phyloP scores from a whole-genome alignment of 1,140 invertebrate genomes.

The Parasteatoda tepidariorum region DNA sequence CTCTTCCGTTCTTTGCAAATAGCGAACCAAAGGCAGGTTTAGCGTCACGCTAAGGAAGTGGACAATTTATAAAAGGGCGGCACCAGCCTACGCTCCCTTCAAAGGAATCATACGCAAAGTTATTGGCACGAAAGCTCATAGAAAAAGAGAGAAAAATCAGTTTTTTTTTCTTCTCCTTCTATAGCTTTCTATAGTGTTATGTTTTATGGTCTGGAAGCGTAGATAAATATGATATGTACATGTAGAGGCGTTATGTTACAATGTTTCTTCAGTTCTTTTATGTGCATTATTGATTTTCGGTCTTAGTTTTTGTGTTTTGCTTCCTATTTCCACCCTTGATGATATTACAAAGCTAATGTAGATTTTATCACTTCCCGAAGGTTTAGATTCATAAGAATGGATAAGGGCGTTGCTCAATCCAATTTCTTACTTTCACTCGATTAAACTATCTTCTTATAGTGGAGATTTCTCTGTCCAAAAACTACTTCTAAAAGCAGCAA shows the following conservation, averaged over 20 bases:
- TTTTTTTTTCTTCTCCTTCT: not conserved
- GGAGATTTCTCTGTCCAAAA: too few relatives aligned
- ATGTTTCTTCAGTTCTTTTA: not conserved
- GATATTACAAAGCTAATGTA: too few relatives aligned
- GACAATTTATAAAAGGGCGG: constrained; percentile 43
- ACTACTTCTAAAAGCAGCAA: too few relatives aligned
- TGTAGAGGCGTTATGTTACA: not conserved
- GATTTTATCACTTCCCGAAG: too few relatives aligned
- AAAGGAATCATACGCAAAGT: not conserved
- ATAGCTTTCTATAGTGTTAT: not conserved
- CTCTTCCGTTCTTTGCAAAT: constrained; percentile 4
- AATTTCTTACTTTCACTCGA: too few relatives aligned
- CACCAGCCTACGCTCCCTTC: not conserved
- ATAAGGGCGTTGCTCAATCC: too few relatives aligned
- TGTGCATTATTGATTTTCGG: too few relatives aligned
- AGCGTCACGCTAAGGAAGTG: constrained; percentile 39
- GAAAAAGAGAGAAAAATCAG: not conserved
- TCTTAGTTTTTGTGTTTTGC: too few relatives aligned
- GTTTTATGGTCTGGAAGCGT: not conserved
- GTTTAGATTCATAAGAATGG: too few relatives aligned
- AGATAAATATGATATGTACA: not conserved
- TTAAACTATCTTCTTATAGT: too few relatives aligned
- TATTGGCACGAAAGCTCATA: not conserved
- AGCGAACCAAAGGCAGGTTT: not conserved
- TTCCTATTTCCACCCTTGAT: too few relatives aligned